Evolutionary conservation across 1,140 invertebrate species (phyloP), one percentile per base, ranked within the genome.

Genomic region (Heliconius congener): DNA sequence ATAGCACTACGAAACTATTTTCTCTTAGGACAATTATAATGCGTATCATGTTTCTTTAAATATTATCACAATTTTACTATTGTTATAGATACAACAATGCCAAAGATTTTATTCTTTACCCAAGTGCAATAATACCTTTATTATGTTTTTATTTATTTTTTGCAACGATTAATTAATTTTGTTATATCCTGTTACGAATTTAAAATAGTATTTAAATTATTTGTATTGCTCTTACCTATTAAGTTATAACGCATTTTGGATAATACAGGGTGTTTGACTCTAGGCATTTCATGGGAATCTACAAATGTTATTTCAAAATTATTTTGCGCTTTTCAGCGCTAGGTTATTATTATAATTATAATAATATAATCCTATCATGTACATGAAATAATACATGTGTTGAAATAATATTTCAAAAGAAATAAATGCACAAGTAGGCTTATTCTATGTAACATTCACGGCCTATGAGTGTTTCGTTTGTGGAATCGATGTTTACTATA

Each of bases 211-310:
- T 2, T 57, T n/a, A 57, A 19, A 57, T 23, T 9, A 57, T 23
- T n/a, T 57, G n/a, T 57, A 23, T 57, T 0, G 19, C 55, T 57
- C 19, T 23, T 11, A 57, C 19, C 1, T 23, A 57, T 57, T 57
- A 57, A 57, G 55, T 57, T 77, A 71, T 80, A 90, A 89, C 85
- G 84, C 87, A 85, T 92, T 92, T 93, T 94, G 92, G 92, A 93
- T 91, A 83, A 90, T 86, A 94, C 92, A 94, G 91, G 92, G 92
- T 94, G 88, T 85, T 90, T 85, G 86, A 86, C 87, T 89, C 83
- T 86, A 94, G 90, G 90, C 92, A 92, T 93, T 87, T 84, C 86
- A 90, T 91, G 91, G 90, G 81, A 79, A 76, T 46, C 37, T 80
- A 71, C 78, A 76, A 79, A 73, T 77, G 2, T 11, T 57, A 23